Evolutionary conservation across 2,888 invertebrate genomes (phyloP).

Genomic region (Leptinotarsa tumamoca): DNA sequence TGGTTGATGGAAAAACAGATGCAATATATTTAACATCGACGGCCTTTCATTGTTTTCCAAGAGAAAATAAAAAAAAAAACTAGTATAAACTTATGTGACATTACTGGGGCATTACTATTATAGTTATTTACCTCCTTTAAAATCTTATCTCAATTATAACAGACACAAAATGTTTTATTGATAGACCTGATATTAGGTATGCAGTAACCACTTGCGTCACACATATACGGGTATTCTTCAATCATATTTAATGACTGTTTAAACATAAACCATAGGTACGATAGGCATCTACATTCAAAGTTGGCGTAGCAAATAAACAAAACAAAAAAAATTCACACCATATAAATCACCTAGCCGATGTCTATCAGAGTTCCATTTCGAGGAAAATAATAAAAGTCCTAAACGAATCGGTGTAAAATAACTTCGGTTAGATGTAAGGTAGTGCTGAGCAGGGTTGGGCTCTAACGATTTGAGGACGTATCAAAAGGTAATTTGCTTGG

Average conservation of each 20-base stretch:
- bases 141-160: background rate
- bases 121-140: background rate
- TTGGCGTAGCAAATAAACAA: conserved; percentile 26
- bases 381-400: conserved; percentile 35
- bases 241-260: conserved; percentile 28
- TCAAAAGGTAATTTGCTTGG: background rate
- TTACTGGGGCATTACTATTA: no score
- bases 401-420: conserved; percentile 38
- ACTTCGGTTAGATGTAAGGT: conserved; percentile 29
- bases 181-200: background rate
- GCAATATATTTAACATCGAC: no score
- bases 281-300: conserved; percentile 28
- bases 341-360: conserved; percentile 38
- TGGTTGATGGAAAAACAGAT: no score
- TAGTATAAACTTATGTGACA: no score
- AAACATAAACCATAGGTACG: conserved; percentile 28
- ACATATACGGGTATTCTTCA: conserved; percentile 21
- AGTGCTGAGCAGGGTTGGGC: conserved; percentile 13
- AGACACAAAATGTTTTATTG: background rate
- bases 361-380: conserved; percentile 35
- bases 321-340: conserved; percentile 37
- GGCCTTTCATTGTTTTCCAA: no score
- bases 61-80: no score
- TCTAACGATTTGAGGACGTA: background rate
- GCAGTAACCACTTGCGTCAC: conserved; percentile 9